These are phyloP conservation scores for Anorthoa munda DNA, from an alignment of 2,888 invertebrate species.

Conservation along the genomic window DNA sequence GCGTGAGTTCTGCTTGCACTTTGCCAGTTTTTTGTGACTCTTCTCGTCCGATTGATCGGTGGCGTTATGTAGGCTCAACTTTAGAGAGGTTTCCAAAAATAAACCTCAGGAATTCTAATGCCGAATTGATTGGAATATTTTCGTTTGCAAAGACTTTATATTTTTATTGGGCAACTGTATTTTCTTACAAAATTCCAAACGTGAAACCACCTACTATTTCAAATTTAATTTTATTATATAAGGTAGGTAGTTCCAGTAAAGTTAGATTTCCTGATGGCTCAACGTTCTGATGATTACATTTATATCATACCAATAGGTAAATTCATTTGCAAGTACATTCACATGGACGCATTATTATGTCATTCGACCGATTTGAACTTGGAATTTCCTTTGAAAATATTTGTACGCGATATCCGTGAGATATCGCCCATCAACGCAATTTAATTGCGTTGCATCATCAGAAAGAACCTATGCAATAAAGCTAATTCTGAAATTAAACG, in stretches of 20 bases:
- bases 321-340: too few relatives aligned
- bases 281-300: too few relatives aligned
- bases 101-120: neutral
- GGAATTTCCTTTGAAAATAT: too few relatives aligned
- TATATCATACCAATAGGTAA: too few relatives aligned
- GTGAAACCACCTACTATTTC: neutral
- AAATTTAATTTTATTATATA: neutral
- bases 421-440: too few relatives aligned
- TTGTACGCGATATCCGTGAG: too few relatives aligned
- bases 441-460: too few relatives aligned
- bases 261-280: too few relatives aligned
- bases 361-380: too few relatives aligned
- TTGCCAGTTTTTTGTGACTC: neutral
- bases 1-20: neutral
- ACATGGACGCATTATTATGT: too few relatives aligned
- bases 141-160: neutral
- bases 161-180: neutral
- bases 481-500: too few relatives aligned
- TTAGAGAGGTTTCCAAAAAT: slow-evolving; percentile 20
- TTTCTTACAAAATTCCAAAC: neutral
- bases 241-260: neutral
- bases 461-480: too few relatives aligned
- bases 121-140: slow-evolving; percentile 17
- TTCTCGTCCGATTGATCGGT: neutral
- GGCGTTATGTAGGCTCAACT: slow-evolving; percentile 3